Percentiles rank a stretch among this genome's conserved stretches.
Evolutionary conservation across 2,888 invertebrate species (phyloP).

Genomic region (Spilosoma lubricipeda): DNA sequence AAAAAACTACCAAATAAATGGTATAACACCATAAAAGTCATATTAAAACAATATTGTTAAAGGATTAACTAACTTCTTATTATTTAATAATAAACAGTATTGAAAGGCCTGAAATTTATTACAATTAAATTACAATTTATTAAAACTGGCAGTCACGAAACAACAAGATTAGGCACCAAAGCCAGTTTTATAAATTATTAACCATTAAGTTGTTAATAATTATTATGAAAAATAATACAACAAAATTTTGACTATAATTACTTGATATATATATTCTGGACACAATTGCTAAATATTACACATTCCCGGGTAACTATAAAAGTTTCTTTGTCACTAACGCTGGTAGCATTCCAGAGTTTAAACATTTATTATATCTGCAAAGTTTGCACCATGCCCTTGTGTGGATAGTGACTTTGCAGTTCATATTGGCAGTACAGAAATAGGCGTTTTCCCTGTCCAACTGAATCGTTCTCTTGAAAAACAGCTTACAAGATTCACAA

Average conservation of each 20-base stretch:
- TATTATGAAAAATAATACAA: neutral
- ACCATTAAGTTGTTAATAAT: neutral
- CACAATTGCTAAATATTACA: neutral
- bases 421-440: slow-evolving; percentile 41
- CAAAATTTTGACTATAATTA: neutral
- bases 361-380: slow-evolving; percentile 56
- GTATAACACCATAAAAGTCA: neutral
- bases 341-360: slow-evolving; percentile 60
- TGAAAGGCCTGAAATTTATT: neutral
- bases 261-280: neutral
- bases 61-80: neutral
- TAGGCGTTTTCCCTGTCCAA: slow-evolving; percentile 56
- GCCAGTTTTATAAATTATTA: neutral
- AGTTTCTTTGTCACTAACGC: slow-evolving; percentile 47
- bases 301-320: neutral
- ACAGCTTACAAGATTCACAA: slow-evolving; percentile 70
- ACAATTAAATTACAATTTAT: neutral
- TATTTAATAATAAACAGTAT: neutral
- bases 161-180: neutral
- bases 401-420: slow-evolving; percentile 54
- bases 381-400: slow-evolving; percentile 63
- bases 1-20: neutral
- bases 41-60: neutral
- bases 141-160: neutral
- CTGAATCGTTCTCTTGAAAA: slow-evolving; percentile 68